Evolutionary conservation across 2,797 vertebrate species (phyloP).

Genomic region (Acridotheres tristis): DNA sequence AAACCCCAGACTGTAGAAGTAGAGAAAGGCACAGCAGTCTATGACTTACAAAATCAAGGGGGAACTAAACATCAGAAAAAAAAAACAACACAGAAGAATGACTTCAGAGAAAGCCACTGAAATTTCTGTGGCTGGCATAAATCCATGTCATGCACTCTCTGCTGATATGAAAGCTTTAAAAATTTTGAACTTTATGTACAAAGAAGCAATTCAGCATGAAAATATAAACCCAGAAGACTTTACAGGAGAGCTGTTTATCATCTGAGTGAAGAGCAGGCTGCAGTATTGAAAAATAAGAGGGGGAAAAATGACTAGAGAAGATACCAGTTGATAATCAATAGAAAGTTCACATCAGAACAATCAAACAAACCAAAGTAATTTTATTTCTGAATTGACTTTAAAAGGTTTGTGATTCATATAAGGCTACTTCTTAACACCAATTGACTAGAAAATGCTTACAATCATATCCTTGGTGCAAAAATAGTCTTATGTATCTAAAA

Average conservation of each 20-base stretch:
- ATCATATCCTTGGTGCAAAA: neutral
- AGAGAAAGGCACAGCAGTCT: neutral
- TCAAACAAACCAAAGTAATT: neutral
- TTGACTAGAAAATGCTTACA: neutral
- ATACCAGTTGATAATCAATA: neutral
- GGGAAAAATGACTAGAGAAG: neutral
- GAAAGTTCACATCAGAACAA: neutral
- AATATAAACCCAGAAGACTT: neutral
- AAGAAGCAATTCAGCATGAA: constrained; percentile 12
- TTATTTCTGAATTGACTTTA: neutral
- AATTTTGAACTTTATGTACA: neutral
- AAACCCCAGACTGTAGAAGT: neutral
- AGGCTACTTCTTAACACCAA: neutral
- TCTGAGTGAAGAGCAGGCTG: neutral
- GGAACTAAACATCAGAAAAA: neutral
- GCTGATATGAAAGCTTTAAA: neutral
- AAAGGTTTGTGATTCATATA: neutral
- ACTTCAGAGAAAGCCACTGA: neutral
- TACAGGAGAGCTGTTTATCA: neutral
- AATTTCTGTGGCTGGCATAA: neutral
- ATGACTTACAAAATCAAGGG: neutral
- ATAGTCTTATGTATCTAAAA: neutral
- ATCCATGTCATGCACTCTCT: neutral
- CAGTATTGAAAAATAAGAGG: neutral
- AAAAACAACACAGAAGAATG: neutral